phyloP scores from a whole-genome alignment of 2,888 invertebrate genomes.

The Chouioia cunea region DNA sequence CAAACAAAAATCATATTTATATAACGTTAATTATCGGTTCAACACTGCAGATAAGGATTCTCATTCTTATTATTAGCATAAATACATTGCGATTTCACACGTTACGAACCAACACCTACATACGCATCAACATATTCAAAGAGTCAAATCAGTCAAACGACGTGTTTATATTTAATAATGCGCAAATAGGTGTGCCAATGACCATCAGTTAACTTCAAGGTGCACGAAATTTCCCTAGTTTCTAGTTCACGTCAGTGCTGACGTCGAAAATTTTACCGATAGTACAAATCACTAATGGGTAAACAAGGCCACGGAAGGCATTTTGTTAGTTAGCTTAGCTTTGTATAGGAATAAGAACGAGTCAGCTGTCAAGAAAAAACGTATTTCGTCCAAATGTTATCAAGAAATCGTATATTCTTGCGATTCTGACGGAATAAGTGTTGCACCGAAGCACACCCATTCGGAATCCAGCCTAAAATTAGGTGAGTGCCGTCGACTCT shows the following conservation, averaged over 20 bases:
- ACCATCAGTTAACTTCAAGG: background rate
- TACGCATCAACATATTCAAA: too few relatives aligned
- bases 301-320: slow-evolving; percentile 49
- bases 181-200: too few relatives aligned
- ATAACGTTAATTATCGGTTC: too few relatives aligned
- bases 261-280: slow-evolving; percentile 33
- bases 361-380: slow-evolving; percentile 43
- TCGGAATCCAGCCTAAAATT: slow-evolving; percentile 24
- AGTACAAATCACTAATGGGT: slow-evolving; percentile 46
- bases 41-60: too few relatives aligned
- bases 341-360: slow-evolving; percentile 35
- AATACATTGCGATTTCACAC: too few relatives aligned
- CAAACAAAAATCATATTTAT: too few relatives aligned
- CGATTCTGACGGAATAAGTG: slow-evolving; percentile 41
- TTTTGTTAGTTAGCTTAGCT: slow-evolving; percentile 46
- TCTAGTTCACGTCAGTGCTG: slow-evolving; percentile 43
- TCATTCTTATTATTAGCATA: too few relatives aligned
- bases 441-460: slow-evolving; percentile 41
- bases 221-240: slow-evolving; percentile 41
- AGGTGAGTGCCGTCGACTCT: slow-evolving; percentile 22
- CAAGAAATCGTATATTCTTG: slow-evolving; percentile 35
- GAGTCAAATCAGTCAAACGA: too few relatives aligned
- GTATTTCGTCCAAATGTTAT: slow-evolving; percentile 47
- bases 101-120: too few relatives aligned
- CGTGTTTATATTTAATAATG: too few relatives aligned